Evolutionary conservation across 2,113 vertebrate species (phyloP).

Genomic region (Paramisgurnus dabryanus): DNA sequence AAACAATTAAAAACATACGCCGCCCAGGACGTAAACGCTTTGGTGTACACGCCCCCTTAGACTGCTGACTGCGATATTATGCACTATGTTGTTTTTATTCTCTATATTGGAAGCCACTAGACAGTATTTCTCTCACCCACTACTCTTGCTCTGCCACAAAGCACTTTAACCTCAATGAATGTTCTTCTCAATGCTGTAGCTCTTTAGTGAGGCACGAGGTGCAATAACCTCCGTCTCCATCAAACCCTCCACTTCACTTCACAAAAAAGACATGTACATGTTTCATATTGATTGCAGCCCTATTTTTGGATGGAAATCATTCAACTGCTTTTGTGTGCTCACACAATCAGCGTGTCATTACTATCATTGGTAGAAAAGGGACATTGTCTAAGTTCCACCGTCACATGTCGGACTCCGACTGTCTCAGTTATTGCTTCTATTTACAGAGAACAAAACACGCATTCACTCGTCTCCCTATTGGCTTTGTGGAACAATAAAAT

Average conservation of each 20-base stretch:
- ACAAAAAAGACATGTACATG: background rate
- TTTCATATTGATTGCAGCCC: constrained; percentile 12
- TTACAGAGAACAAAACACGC: constrained; percentile 14
- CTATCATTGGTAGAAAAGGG: background rate
- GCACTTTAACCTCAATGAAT: constrained; percentile 29
- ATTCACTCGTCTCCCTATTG: background rate
- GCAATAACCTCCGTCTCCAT: background rate
- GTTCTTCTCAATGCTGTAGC: constrained; percentile 17
- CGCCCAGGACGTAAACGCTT: no score
- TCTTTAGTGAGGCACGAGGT: constrained; percentile 6
- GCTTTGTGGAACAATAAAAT: constrained; percentile 1
- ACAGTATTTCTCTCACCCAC: background rate
- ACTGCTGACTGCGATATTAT: background rate
- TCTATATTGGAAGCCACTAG: constrained; percentile 8
- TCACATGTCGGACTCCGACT: background rate
- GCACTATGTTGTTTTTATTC: background rate
- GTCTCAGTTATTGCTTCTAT: constrained; percentile 14
- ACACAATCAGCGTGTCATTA: constrained; percentile 10
- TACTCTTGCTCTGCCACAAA: constrained; percentile 3
- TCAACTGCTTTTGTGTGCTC: background rate
- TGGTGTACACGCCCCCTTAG: background rate
- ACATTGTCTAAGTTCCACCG: constrained; percentile 24
- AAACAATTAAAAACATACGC: no score
- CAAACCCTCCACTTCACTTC: constrained; percentile 17
- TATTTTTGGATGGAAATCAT: constrained; percentile 18